phyloP scores from a whole-genome alignment of 2,797 vertebrate species.

The Sibirionetta formosa region DNA sequence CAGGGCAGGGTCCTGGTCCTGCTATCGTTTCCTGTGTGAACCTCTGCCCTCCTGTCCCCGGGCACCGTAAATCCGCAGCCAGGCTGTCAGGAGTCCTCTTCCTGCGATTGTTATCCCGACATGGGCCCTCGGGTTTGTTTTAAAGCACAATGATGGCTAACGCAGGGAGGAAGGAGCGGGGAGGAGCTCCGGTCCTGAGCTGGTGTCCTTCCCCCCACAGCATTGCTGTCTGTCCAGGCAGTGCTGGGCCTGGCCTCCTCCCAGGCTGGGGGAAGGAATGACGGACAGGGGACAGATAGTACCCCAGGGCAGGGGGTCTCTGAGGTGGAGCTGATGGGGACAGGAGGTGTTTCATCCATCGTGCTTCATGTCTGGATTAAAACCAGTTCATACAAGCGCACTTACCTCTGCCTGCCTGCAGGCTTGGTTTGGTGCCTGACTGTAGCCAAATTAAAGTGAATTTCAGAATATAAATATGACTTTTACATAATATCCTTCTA shows the following conservation, averaged over 20 bases:
- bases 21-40: background rate
- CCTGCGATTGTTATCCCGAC: conserved; percentile 60
- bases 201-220: background rate
- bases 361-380: background rate
- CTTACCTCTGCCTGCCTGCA: background rate
- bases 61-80: conserved; percentile 32
- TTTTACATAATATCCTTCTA: background rate
- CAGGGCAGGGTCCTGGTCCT: background rate
- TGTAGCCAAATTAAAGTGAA: background rate
- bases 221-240: background rate
- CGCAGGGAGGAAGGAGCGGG: conserved; percentile 36
- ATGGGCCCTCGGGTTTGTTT: conserved; percentile 52
- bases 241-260: background rate
- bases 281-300: background rate
- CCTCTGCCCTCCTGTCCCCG: conserved; percentile 8
- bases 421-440: background rate
- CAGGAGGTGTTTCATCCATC: background rate
- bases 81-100: conserved; percentile 52
- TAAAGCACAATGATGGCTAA: background rate
- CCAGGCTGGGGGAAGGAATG: background rate
- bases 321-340: background rate
- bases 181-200: background rate
- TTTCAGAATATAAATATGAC: background rate
- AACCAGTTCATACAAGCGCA: background rate
- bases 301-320: accelerated